A percentile compares a stretch with the other conserved stretches of the same genome.
Evolutionary conservation across 2,113 vertebrate genomes (phyloP).

Genomic region (Myocastor coypus): DNA sequence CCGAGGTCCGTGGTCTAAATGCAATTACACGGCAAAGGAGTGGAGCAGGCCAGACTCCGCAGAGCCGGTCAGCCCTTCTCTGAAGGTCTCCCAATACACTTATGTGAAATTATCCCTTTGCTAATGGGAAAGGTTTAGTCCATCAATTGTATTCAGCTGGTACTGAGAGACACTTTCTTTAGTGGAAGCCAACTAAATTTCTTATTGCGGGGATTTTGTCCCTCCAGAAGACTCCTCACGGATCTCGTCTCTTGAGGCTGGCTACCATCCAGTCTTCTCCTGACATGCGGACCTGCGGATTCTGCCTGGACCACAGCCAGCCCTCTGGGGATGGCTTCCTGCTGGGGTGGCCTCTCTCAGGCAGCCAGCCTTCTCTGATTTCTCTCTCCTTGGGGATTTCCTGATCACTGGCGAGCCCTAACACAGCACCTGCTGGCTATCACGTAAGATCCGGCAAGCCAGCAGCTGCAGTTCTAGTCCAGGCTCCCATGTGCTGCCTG

Average conservation of each 20-base stretch:
- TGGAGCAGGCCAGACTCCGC: slow-evolving; percentile 81
- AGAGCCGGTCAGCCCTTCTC: slow-evolving; percentile 80
- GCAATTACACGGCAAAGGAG: slow-evolving; percentile 91
- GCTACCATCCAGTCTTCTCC: slow-evolving; percentile 53
- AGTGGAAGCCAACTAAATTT: slow-evolving; percentile 81
- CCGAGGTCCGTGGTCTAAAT: slow-evolving; percentile 93
- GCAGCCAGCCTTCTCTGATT: slow-evolving; percentile 38
- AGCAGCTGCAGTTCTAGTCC: slow-evolving; percentile 65
- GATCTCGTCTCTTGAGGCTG: slow-evolving; percentile 54
- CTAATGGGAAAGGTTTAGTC: slow-evolving; percentile 88
- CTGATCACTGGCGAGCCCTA: slow-evolving; percentile 68
- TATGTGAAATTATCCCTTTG: slow-evolving; percentile 88
- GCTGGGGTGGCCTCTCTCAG: slow-evolving; percentile 40
- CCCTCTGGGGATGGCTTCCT: slow-evolving; percentile 34
- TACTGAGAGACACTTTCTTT: slow-evolving; percentile 79
- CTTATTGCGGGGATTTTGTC: slow-evolving; percentile 72
- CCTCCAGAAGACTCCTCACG: slow-evolving; percentile 79
- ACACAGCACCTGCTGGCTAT: slow-evolving; percentile 58
- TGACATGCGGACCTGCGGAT: slow-evolving; percentile 25
- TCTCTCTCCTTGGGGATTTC: slow-evolving; percentile 57
- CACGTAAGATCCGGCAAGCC: slow-evolving; percentile 37
- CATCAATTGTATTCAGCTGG: slow-evolving; percentile 81
- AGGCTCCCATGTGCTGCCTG: slow-evolving; percentile 49
- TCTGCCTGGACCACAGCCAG: slow-evolving; percentile 65
- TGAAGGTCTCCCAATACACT: slow-evolving; percentile 86